These are phyloP conservation scores for Microctenopoma steveboyesi DNA, from an alignment of 2,797 vertebrate species.

Conservation along the genomic window DNA sequence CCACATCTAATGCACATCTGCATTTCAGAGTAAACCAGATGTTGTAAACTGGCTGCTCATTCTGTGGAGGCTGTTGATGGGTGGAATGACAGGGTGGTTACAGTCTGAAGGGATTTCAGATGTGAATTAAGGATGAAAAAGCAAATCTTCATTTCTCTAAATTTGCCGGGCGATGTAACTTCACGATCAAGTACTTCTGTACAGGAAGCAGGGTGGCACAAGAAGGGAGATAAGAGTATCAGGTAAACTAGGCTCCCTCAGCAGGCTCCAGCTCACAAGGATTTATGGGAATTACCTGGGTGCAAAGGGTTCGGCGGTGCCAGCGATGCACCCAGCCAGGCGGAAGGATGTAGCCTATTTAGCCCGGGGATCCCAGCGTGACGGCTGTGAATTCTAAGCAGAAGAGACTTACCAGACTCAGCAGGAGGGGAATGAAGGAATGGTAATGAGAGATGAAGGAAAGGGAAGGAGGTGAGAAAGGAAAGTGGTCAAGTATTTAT, in stretches of 20 bases:
- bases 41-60: too few relatives aligned
- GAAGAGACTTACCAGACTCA: constrained; percentile 43
- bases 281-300: constrained; percentile 54
- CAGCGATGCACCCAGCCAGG: constrained; percentile 10
- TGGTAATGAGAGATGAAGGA: background rate
- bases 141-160: too few relatives aligned
- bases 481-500: constrained; percentile 34
- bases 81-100: too few relatives aligned
- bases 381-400: constrained; percentile 32
- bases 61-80: too few relatives aligned
- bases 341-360: constrained; percentile 27
- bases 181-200: background rate
- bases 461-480: constrained; percentile 7
- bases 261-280: constrained; percentile 31
- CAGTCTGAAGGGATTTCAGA: too few relatives aligned
- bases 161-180: too few relatives aligned
- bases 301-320: constrained; percentile 18
- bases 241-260: background rate
- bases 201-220: rapidly evolving
- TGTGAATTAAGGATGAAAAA: too few relatives aligned
- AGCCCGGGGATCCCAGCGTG: constrained; percentile 15
- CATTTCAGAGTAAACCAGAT: too few relatives aligned
- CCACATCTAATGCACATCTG: too few relatives aligned
- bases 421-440: background rate
- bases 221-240: background rate